Evolutionary conservation across 2,797 vertebrate genomes (phyloP).

Genomic region (Serranus cabrilla): DNA sequence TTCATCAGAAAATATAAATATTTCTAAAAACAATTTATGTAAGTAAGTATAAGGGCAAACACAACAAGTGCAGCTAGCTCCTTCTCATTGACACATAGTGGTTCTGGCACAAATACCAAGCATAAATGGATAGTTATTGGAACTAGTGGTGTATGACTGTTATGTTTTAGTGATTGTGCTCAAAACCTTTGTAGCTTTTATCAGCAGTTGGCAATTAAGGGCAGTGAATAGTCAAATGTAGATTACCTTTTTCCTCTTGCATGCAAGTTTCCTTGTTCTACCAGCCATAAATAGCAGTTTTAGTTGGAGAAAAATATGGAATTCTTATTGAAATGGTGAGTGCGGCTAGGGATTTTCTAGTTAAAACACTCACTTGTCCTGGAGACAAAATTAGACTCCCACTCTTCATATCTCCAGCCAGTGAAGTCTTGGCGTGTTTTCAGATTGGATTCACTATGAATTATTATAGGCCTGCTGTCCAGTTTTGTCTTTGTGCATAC

Average conservation of each 20-base stretch:
- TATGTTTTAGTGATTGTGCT: background rate
- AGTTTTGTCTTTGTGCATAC: constrained; percentile 13
- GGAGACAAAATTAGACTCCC: background rate
- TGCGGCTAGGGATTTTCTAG: background rate
- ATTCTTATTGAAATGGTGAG: background rate
- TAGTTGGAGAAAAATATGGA: background rate
- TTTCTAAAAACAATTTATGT: background rate
- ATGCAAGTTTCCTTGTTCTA: background rate
- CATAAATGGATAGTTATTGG: background rate
- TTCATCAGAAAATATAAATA: background rate
- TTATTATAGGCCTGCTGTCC: background rate
- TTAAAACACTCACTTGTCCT: background rate
- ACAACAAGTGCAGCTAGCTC: background rate
- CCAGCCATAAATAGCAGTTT: background rate
- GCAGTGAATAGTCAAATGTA: background rate
- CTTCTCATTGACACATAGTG: background rate
- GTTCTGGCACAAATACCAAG: background rate
- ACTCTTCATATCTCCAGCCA: background rate
- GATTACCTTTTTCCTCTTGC: background rate
- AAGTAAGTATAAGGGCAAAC: background rate
- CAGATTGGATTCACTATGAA: background rate
- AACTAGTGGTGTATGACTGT: background rate
- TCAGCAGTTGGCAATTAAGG: background rate
- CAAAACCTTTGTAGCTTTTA: background rate
- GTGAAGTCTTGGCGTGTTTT: background rate